These are phyloP conservation scores for Neuroscelio doddi DNA, from an alignment of 2,888 invertebrate species.

Conservation along the genomic window DNA sequence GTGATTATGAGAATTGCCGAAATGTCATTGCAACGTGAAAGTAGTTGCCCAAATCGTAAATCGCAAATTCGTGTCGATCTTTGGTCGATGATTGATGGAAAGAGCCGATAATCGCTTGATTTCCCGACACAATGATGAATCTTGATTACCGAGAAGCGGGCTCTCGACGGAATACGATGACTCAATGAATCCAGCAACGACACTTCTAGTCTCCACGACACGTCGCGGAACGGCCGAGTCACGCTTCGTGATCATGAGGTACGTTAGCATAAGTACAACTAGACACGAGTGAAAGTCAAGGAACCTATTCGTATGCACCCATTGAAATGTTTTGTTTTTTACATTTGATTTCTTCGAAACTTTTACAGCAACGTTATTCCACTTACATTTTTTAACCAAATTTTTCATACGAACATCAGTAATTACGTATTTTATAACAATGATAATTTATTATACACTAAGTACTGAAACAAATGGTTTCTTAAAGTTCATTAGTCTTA, in stretches of 20 bases:
- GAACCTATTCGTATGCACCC: slow-evolving; percentile 33
- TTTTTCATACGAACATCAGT: too few species aligned
- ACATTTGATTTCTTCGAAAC: slow-evolving; percentile 2
- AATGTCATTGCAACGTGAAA: slow-evolving; percentile 13
- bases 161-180: slow-evolving; percentile 43
- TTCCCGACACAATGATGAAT: slow-evolving; percentile 45
- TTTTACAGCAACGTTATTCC: too few species aligned
- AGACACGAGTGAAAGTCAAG: slow-evolving; percentile 56
- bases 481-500: too few species aligned
- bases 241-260: slow-evolving; percentile 56
- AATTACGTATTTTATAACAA: too few species aligned
- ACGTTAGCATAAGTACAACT: slow-evolving; percentile 45
- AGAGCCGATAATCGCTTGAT: slow-evolving; percentile 43
- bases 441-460: too few species aligned
- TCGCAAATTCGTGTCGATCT: slow-evolving; percentile 19
- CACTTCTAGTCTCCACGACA: slow-evolving; percentile 39
- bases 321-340: slow-evolving; percentile 16
- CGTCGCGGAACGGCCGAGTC: slow-evolving; percentile 55
- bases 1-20: slow-evolving; percentile 25
- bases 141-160: slow-evolving; percentile 35
- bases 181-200: slow-evolving; percentile 52
- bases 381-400: too few species aligned
- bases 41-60: slow-evolving; percentile 31
- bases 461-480: too few species aligned
- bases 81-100: slow-evolving; percentile 52